Conservation (phyloP, 2,888 invertebrate genomes). For the Sinodicranocentrus sp. region DNA sequence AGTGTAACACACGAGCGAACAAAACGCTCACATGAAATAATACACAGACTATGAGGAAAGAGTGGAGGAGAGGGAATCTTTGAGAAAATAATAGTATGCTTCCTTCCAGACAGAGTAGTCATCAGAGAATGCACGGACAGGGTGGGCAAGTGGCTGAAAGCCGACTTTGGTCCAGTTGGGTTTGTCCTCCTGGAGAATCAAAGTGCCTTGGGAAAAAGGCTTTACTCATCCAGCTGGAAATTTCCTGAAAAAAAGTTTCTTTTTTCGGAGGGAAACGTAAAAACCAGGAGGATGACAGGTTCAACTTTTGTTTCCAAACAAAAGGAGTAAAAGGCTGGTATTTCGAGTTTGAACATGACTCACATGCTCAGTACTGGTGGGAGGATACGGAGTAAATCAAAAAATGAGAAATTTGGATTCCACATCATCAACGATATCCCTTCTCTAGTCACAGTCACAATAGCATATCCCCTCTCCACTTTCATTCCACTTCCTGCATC, state of each 20-base stretch:
- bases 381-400: conserved; percentile 49
- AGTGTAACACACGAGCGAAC: conserved; percentile 58
- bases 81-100: too few species aligned
- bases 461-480: background rate
- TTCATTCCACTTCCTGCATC: conserved; percentile 7
- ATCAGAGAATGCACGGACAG: too few species aligned
- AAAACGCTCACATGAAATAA: conserved; percentile 30
- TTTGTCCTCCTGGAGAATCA: background rate
- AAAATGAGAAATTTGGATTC: conserved; percentile 34
- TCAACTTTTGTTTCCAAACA: background rate
- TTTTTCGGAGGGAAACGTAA: conserved; percentile 13
- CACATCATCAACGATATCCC: conserved; percentile 33
- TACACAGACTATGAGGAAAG: background rate
- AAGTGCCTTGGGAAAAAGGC: conserved; percentile 60
- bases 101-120: too few species aligned
- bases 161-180: conserved; percentile 26
- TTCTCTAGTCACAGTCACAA: conserved; percentile 5
- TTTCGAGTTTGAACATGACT: conserved; percentile 27
- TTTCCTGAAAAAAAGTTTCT: conserved; percentile 13
- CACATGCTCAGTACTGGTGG: conserved; percentile 1
- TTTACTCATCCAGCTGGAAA: conserved; percentile 61
- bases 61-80: background rate
- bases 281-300: conserved; percentile 29
- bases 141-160: conserved; percentile 16
- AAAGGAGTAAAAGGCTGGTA: conserved; percentile 21